Evolutionary conservation across 2,113 vertebrate species (phyloP).

Genomic region (Rynchops niger): DNA sequence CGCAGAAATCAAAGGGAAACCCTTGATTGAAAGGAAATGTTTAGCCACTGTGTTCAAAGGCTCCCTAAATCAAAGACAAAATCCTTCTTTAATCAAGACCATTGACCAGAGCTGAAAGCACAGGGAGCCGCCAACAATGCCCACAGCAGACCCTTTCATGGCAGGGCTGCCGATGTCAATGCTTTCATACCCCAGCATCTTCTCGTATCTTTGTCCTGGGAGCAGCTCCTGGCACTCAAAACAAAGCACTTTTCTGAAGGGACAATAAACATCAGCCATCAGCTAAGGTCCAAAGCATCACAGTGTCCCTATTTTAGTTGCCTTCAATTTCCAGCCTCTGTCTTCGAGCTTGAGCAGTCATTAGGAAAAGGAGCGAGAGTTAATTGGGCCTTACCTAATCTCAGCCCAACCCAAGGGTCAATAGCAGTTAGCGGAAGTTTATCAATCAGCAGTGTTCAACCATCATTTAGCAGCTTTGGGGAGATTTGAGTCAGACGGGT

Average conservation of each 20-base stretch:
- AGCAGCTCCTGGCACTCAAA: neutral
- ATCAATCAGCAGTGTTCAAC: constrained; percentile 12
- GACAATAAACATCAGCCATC: neutral
- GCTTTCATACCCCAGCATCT: neutral
- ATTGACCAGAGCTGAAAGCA: constrained; percentile 52
- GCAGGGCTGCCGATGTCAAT: neutral
- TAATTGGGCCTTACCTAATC: constrained; percentile 34
- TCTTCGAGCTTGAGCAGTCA: neutral
- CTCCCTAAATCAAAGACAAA: constrained; percentile 65
- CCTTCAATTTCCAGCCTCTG: neutral
- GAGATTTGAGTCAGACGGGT: neutral
- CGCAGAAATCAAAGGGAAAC: constrained; percentile 47
- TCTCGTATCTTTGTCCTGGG: neutral
- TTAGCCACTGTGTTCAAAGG: constrained; percentile 55
- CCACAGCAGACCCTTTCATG: neutral
- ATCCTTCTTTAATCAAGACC: constrained; percentile 57
- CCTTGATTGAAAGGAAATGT: constrained; percentile 41
- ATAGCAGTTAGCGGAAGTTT: neutral
- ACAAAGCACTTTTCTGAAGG: neutral
- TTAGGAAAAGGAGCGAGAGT: neutral
- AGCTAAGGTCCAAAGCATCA: neutral
- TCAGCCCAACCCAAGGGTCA: neutral
- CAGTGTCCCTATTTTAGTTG: neutral
- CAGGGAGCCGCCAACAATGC: neutral
- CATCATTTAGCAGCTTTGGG: neutral